phyloP scores from a whole-genome alignment of 2,888 invertebrate genomes.

The Timema cristinae region DNA sequence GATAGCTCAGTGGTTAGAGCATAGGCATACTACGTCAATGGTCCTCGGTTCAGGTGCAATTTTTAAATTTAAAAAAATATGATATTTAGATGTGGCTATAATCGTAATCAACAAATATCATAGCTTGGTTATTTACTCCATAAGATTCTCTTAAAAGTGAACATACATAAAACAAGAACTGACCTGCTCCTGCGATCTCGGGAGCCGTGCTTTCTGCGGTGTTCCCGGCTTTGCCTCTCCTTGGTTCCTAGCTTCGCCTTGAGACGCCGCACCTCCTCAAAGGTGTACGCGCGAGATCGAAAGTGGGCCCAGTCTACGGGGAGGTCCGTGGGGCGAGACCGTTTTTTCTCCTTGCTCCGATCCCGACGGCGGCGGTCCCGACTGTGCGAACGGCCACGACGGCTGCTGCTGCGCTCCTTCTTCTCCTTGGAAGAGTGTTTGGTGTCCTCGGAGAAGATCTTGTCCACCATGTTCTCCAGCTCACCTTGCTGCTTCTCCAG shows the following conservation, averaged over 20 bases:
- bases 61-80: too few relatives aligned
- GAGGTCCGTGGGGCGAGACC: constrained; percentile 20
- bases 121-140: too few relatives aligned
- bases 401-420: constrained; percentile 20
- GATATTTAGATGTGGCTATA: too few relatives aligned
- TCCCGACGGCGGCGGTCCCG: constrained; percentile 15
- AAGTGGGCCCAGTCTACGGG: constrained; percentile 28
- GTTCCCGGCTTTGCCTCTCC: constrained; percentile 10
- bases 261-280: constrained; percentile 28
- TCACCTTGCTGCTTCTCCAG: constrained; percentile 23
- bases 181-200: constrained; percentile 22
- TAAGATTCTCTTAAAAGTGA: too few relatives aligned
- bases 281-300: constrained; percentile 19
- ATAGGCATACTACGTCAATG: too few relatives aligned
- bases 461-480: constrained; percentile 19
- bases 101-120: too few relatives aligned
- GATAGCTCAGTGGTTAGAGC: too few relatives aligned
- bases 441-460: not conserved
- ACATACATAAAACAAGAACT: too few relatives aligned
- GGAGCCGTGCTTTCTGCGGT: constrained; percentile 4
- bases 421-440: constrained; percentile 5
- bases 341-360: constrained; percentile 21
- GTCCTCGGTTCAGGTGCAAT: too few relatives aligned
- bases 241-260: constrained; percentile 23
- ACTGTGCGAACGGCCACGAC: constrained; percentile 10